Evolutionary conservation across 1,140 invertebrate species (phyloP).

Genomic region (Drusus annulatus): DNA sequence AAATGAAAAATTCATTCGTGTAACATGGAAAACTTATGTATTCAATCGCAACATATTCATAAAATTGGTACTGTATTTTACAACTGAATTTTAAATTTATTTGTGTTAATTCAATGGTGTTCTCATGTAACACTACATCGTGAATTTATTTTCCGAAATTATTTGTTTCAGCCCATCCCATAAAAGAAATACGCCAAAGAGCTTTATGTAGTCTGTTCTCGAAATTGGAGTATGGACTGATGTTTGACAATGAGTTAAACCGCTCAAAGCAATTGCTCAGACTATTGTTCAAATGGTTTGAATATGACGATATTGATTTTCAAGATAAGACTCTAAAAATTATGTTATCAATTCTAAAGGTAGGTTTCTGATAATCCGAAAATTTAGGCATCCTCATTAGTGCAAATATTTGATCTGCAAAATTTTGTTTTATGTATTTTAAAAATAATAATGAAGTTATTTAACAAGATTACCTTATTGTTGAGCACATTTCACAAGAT

Average conservation of each 20-base stretch:
- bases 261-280: conserved; percentile 65
- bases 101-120: too few species aligned
- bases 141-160: too few species aligned
- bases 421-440: too few species aligned
- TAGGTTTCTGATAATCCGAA: conserved; percentile 51
- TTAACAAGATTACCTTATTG: too few species aligned
- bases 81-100: background rate
- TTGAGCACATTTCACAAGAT: too few species aligned
- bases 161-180: conserved; percentile 52
- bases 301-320: conserved; percentile 60
- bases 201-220: conserved; percentile 34
- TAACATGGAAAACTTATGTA: background rate
- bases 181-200: conserved; percentile 55
- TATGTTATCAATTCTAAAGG: conserved; percentile 63
- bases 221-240: conserved; percentile 65
- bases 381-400: too few species aligned
- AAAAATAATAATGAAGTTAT: too few species aligned
- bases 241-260: conserved; percentile 62
- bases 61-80: background rate
- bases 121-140: too few species aligned
- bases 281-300: conserved; percentile 69
- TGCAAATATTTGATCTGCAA: too few species aligned
- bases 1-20: too few species aligned
- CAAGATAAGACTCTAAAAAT: conserved; percentile 66
- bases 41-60: background rate